These are phyloP conservation scores for Helogale parvula DNA, from an alignment of 2,113 vertebrate species.

Conservation along the genomic window DNA sequence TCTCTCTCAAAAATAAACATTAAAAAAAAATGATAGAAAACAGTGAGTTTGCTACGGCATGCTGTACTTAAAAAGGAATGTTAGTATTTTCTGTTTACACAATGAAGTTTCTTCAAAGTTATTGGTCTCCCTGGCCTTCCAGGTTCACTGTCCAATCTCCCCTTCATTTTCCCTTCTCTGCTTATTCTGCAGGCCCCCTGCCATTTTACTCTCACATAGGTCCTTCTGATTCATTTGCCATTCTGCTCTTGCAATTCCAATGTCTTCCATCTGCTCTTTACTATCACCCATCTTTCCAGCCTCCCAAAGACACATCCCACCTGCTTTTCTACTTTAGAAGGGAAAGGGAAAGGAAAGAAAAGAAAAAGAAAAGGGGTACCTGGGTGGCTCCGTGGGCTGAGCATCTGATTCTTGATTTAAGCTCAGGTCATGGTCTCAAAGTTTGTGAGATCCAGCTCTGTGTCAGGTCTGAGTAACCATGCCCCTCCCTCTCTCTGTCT, in stretches of 20 bases:
- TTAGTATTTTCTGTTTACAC: neutral
- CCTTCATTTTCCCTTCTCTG: neutral
- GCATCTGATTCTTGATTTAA: too few relatives aligned
- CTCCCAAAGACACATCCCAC: neutral
- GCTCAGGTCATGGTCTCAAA: too few relatives aligned
- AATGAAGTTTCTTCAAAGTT: neutral
- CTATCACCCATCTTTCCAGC: too few relatives aligned
- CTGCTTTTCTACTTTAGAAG: neutral
- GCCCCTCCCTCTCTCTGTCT: too few relatives aligned
- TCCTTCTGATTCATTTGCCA: neutral
- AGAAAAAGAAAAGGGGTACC: neutral
- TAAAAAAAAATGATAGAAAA: too few relatives aligned
- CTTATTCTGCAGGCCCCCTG: neutral
- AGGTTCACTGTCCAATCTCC: neutral
- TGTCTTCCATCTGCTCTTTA: neutral
- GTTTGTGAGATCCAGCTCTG: too few relatives aligned
- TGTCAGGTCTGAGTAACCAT: too few relatives aligned
- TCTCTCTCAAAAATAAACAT: too few relatives aligned
- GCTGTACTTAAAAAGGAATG: neutral
- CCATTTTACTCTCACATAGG: neutral
- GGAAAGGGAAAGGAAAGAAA: neutral
- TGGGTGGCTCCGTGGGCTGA: too few relatives aligned
- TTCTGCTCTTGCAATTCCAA: neutral
- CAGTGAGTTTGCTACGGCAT: neutral
- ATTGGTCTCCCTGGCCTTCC: neutral